Evolutionary conservation across 1,140 invertebrate genomes (phyloP).

Genomic region (Druon quercuslanigerum): DNA sequence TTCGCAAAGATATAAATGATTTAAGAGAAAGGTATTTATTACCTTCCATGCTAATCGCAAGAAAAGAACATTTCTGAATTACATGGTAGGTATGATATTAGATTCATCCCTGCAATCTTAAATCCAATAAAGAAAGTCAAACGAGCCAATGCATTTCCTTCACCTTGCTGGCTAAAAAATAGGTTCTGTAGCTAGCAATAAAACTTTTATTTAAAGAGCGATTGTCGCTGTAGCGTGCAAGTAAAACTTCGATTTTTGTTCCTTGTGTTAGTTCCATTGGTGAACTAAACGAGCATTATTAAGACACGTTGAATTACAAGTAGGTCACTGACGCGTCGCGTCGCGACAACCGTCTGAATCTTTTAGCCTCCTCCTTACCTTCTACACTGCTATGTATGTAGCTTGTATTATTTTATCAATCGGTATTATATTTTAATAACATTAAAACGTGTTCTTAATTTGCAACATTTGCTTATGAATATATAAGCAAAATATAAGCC

Average conservation of each 20-base stretch:
- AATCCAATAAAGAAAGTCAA: conserved; percentile 5
- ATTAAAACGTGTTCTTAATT: too few species aligned
- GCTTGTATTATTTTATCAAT: too few species aligned
- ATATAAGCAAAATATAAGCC: too few species aligned
- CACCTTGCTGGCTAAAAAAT: conserved; percentile 42
- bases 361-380: conserved; percentile 6
- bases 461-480: too few species aligned
- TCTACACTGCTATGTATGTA: not conserved
- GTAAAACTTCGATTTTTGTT: not conserved
- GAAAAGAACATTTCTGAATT: too few species aligned
- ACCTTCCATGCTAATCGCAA: too few species aligned
- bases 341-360: conserved; percentile 14
- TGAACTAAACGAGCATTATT: not conserved
- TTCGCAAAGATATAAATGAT: too few species aligned
- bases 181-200: conserved; percentile 32
- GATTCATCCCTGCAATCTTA: not conserved
- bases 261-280: not conserved
- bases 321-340: conserved; percentile 6
- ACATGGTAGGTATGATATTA: not conserved
- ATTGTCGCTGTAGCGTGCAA: not conserved
- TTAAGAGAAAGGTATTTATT: too few species aligned
- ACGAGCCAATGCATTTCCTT: conserved; percentile 42
- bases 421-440: too few species aligned
- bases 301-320: conserved; percentile 23
- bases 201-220: not conserved